Percentiles rank a stretch among this genome's conserved stretches.
Conservation (phyloP, 2,888 invertebrate species). For the Polyploca ridens region DNA sequence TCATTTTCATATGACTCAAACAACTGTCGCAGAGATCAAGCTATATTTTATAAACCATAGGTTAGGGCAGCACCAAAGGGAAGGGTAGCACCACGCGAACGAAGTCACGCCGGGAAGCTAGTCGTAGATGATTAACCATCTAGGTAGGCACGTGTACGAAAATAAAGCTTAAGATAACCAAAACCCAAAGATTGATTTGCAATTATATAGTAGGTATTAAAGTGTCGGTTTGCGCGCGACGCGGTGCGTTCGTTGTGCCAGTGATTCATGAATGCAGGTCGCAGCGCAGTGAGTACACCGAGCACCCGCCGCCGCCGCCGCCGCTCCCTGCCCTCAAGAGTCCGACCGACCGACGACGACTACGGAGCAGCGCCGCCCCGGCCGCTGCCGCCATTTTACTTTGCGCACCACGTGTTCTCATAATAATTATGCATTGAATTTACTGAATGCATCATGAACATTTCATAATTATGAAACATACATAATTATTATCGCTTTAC, state of each 20-base stretch:
- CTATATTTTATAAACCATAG: too few relatives aligned
- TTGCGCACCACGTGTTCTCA: conserved; percentile 75
- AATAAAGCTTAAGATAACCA: too few relatives aligned
- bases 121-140: too few relatives aligned
- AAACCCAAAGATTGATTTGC: too few relatives aligned
- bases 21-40: too few relatives aligned
- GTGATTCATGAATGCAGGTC: conserved; percentile 31
- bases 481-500: conserved; percentile 5
- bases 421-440: conserved; percentile 41
- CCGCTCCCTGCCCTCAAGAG: conserved; percentile 21
- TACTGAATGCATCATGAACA: conserved; percentile 31
- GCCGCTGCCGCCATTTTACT: conserved; percentile 76
- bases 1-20: too few relatives aligned
- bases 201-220: not conserved
- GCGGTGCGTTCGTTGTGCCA: conserved; percentile 23
- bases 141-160: too few relatives aligned
- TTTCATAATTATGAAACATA: conserved; percentile 12
- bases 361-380: conserved; percentile 16
- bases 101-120: too few relatives aligned
- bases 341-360: not conserved
- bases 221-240: conserved; percentile 5
- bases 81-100: too few relatives aligned
- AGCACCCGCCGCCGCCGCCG: conserved; percentile 1
- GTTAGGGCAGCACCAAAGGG: too few relatives aligned
- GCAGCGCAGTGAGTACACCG: conserved; percentile 28